These are phyloP conservation scores for Elysia crispata DNA, from an alignment of 2,888 invertebrate genomes.

Conservation along the genomic window DNA sequence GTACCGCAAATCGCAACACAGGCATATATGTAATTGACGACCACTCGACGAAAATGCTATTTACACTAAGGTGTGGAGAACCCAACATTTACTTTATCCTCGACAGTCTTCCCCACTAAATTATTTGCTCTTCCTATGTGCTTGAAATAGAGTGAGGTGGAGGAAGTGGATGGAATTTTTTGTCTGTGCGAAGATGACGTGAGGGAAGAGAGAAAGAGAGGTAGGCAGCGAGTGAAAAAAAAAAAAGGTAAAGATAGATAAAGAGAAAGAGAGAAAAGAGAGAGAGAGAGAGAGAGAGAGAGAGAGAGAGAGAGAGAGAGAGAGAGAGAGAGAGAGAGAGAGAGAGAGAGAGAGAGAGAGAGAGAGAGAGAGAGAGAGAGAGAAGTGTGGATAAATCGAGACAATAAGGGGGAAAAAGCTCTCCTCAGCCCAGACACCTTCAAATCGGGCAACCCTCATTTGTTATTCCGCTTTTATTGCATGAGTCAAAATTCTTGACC, in stretches of 20 bases:
- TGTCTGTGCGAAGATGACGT: neutral
- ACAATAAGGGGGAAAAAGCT: neutral
- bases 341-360: neutral
- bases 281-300: neutral
- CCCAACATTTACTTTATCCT: neutral
- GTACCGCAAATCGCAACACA: too few relatives aligned
- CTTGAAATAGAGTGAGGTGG: neutral
- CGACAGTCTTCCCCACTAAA: neutral
- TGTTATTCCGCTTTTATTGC: too few relatives aligned
- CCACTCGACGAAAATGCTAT: too few relatives aligned
- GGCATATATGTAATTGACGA: too few relatives aligned
- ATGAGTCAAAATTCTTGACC: too few relatives aligned
- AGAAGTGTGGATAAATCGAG: too few relatives aligned
- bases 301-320: slow-evolving; percentile 1
- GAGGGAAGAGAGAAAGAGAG: neutral
- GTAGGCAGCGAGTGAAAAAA: neutral
- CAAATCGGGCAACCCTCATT: too few relatives aligned
- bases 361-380: neutral
- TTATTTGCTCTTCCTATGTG: neutral
- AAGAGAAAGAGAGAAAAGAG: neutral
- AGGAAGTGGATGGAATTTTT: neutral
- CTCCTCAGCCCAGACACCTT: neutral
- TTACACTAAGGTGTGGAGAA: too few relatives aligned
- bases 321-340: neutral
- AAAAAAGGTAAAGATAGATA: neutral